phyloP scores from a whole-genome alignment of 2,888 invertebrate genomes.

The Choristoneura rosaceana region DNA sequence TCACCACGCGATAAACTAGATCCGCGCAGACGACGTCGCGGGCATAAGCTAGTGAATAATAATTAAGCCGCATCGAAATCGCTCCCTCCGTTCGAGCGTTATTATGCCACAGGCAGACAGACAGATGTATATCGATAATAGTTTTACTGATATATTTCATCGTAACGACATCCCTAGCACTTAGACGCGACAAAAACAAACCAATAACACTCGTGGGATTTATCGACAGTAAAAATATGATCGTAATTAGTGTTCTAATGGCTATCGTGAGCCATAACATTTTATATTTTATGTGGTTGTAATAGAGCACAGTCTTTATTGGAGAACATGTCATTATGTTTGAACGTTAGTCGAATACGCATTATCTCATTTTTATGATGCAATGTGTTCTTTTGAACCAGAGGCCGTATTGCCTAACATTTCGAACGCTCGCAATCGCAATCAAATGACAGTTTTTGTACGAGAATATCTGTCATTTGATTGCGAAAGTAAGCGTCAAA shows the following conservation, averaged over 20 bases:
- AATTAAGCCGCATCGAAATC: too few species aligned
- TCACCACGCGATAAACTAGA: too few species aligned
- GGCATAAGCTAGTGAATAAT: too few species aligned
- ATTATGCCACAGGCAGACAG: too few species aligned
- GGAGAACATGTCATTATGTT: background rate
- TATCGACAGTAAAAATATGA: slow-evolving; percentile 14
- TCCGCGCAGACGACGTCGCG: too few species aligned
- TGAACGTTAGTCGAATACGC: background rate
- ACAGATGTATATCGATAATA: background rate
- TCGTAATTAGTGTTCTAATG: slow-evolving; percentile 27
- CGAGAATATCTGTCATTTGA: too few species aligned
- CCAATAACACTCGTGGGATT: slow-evolving; percentile 33
- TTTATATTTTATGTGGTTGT: background rate
- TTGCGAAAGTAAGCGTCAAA: too few species aligned
- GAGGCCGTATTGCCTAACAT: too few species aligned
- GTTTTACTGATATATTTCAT: slow-evolving; percentile 2
- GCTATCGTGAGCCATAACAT: slow-evolving; percentile 11
- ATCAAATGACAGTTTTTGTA: too few species aligned
- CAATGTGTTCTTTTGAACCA: background rate
- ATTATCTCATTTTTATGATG: background rate
- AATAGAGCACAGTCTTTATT: slow-evolving; percentile 3
- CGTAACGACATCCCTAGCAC: background rate
- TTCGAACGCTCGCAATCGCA: too few species aligned
- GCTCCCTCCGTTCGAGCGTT: too few species aligned
- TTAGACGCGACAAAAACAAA: slow-evolving; percentile 11